Evolutionary conservation across 1,140 invertebrate genomes (phyloP).

Genomic region (Drosophila nigrodunni): DNA sequence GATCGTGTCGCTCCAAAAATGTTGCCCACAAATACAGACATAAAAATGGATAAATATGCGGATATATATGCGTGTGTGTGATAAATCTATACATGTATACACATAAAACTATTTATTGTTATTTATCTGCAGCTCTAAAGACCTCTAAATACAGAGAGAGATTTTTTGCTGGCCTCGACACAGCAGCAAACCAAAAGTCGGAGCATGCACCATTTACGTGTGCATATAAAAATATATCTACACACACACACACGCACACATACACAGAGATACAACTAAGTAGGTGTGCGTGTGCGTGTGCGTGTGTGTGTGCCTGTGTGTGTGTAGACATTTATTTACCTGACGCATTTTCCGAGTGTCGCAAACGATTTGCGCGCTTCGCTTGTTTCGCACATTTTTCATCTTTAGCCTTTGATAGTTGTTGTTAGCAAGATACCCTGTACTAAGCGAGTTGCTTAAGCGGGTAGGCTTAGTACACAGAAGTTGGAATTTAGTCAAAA

Average conservation of each 20-base stretch:
- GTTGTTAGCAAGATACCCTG: slow-evolving; percentile 34
- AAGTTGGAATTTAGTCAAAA: too few species aligned
- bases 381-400: slow-evolving; percentile 72
- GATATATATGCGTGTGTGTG: slow-evolving; percentile 23
- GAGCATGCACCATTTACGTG: slow-evolving; percentile 48
- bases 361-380: slow-evolving; percentile 65
- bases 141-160: slow-evolving; percentile 33
- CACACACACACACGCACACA: slow-evolving; percentile 17
- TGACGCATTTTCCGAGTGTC: slow-evolving; percentile 65
- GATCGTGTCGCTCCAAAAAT: slow-evolving; percentile 50
- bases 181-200: slow-evolving; percentile 17
- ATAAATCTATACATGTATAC: slow-evolving; percentile 28
- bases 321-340: slow-evolving; percentile 52
- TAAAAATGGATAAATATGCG: not conserved
- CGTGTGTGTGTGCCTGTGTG: slow-evolving; percentile 1
- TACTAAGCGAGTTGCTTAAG: not conserved
- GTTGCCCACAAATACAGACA: slow-evolving; percentile 49
- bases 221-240: slow-evolving; percentile 28
- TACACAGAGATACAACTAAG: not conserved
- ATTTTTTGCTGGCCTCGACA: slow-evolving; percentile 60
- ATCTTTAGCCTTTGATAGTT: slow-evolving; percentile 53
- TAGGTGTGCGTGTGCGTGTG: slow-evolving; percentile 17
- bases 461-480: not conserved
- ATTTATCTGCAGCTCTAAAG: slow-evolving; percentile 25
- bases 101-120: slow-evolving; percentile 9